Evolutionary conservation across 2,113 vertebrate species (phyloP), one percentile per base, ranked within the genome.

Genomic region (Pyxicephalus adspersus): DNA sequence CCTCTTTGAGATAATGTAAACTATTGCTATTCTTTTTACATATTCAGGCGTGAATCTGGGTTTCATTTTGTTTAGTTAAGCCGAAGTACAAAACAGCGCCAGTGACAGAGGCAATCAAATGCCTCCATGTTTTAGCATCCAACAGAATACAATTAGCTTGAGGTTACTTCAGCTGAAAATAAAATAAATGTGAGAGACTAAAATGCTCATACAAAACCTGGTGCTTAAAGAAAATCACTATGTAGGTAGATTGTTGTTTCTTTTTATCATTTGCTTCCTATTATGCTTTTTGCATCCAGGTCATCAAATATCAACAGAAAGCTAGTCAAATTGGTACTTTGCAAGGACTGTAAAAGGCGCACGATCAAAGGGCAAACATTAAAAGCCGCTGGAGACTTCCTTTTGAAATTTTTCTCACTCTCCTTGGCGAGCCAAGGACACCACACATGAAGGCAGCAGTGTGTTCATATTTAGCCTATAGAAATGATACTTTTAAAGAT

Each of bases 361-460:
- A 85, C 11, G 28, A 85, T 84, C 23, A 83, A 85, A 86, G 50
- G 57, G 13, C 20, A 84, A 34, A 71, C 75, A 75, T 83, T 84
- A 85, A 74, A 79, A 74, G 76, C 76, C 76, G 64, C 50, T 60
- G 11, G 78, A 87, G 77, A 74, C 87, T 87, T 83, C 65, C 38
- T 83, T 88, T 84, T 77, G 67, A 72, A 55, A 77, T 65, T 76
- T 81, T 73, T 81, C 74, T 83, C 3, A 0, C 66, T 80, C 63
- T 86, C 72, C 38, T 85, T 84, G 83, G 76, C 22, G 85, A 64
- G 28, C 58, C 84, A 86, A 88, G 85, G 86, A 78, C 84, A 86
- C n/a, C 38, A 70, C 80, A 80, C 88, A 81, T 75, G 45, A 25
- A 83, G 77, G 23, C 51, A 77, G 51, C 45, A 25, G 38, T 45